A percentile compares a stretch with the other conserved stretches of the same genome.
Conservation (phyloP, 2,113 vertebrate species). For the Proterorhinus semilunaris region DNA sequence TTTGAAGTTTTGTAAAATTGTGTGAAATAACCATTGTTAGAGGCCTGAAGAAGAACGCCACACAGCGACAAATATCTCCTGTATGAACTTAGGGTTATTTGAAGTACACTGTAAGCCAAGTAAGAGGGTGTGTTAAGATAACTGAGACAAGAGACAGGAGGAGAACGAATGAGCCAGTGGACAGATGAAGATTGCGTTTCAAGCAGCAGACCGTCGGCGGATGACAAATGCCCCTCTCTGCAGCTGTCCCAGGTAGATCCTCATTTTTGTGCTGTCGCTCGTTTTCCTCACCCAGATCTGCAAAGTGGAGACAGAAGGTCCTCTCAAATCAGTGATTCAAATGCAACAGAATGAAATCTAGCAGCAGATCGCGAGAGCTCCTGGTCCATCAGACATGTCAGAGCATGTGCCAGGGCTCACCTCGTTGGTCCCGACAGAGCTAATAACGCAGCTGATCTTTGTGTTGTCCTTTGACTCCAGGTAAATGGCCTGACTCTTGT, state of each 20-base stretch:
- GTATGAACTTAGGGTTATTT: slow-evolving; percentile 10
- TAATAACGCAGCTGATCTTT: slow-evolving; percentile 98
- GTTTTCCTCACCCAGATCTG: slow-evolving; percentile 99
- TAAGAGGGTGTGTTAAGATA: slow-evolving; percentile 5
- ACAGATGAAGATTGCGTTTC: slow-evolving; percentile 41
- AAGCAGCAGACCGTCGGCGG: slow-evolving; percentile 92
- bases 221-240: slow-evolving; percentile 96
- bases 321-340: not conserved
- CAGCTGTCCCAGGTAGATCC: slow-evolving; percentile 97
- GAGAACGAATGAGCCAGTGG: slow-evolving; percentile 9
- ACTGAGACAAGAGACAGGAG: slow-evolving; percentile 7
- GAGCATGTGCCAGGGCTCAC: slow-evolving; percentile 62
- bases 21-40: not conserved
- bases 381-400: not conserved
- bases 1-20: not conserved
- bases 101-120: slow-evolving; percentile 12
- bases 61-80: slow-evolving; percentile 53
- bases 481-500: slow-evolving; percentile 98
- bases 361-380: not conserved
- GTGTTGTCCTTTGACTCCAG: slow-evolving; percentile 98
- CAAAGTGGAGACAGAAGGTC: slow-evolving; percentile 6
- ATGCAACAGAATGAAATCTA: not conserved
- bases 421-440: slow-evolving; percentile 96
- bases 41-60: slow-evolving; percentile 19
- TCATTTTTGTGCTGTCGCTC: slow-evolving; percentile 98